Conservation (phyloP, 2,888 invertebrate species). For the Plagodis dolabraria region DNA sequence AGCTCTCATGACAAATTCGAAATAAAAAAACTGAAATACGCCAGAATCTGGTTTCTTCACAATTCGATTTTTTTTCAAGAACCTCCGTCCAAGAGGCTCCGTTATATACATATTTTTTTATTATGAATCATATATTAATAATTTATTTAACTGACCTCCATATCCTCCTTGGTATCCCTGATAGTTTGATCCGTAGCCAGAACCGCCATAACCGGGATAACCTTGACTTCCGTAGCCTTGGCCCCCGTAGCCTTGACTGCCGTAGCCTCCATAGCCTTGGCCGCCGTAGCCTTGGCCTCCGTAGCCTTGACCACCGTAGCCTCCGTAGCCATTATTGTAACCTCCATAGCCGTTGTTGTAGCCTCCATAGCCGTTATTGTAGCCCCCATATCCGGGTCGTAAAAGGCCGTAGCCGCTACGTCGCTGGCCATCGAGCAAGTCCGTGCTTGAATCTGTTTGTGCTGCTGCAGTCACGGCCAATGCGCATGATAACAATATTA, state of each 20-base stretch:
- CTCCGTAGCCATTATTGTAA: slow-evolving; percentile 40
- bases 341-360: slow-evolving; percentile 44
- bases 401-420: slow-evolving; percentile 68
- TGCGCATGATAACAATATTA: slow-evolving; percentile 61
- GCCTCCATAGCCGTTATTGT: slow-evolving; percentile 45
- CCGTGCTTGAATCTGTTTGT: slow-evolving; percentile 59
- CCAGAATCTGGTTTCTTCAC: too few species aligned
- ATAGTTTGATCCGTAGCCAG: neutral
- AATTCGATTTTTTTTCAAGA: too few species aligned
- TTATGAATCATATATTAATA: too few species aligned
- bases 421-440: slow-evolving; percentile 51
- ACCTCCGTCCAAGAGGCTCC: too few species aligned
- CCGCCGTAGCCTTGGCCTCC: slow-evolving; percentile 37
- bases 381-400: slow-evolving; percentile 51
- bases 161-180: slow-evolving; percentile 27
- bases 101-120: too few species aligned
- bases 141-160: slow-evolving; percentile 40
- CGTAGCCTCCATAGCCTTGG: slow-evolving; percentile 37
- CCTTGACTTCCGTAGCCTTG: slow-evolving; percentile 37
- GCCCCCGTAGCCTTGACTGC: slow-evolving; percentile 35
- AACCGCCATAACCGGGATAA: slow-evolving; percentile 33
- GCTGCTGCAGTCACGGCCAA: slow-evolving; percentile 56
- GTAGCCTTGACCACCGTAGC: slow-evolving; percentile 38
- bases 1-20: too few species aligned
- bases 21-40: too few species aligned